phyloP scores from a whole-genome alignment of 2,113 vertebrate genomes.

The Irena cyanogastra region DNA sequence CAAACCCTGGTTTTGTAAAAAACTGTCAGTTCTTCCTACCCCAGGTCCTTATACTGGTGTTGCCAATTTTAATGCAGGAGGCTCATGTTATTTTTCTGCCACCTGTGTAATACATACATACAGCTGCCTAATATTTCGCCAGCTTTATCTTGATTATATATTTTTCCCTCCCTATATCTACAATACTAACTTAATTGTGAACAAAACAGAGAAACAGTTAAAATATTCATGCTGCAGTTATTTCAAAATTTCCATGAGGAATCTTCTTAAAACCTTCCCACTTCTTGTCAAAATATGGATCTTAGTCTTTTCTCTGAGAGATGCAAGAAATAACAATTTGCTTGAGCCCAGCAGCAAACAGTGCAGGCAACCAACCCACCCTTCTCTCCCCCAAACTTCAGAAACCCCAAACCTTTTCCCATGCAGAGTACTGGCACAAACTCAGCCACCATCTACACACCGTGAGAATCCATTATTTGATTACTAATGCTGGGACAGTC shows the following conservation, averaged over 20 bases:
- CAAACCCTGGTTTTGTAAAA: not conserved
- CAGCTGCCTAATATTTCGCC: not conserved
- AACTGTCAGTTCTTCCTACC: not conserved
- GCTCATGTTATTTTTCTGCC: not conserved
- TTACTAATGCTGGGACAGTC: not conserved
- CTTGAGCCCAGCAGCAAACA: not conserved
- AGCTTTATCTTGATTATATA: not conserved
- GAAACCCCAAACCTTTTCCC: not conserved
- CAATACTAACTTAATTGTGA: not conserved
- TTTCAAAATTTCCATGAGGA: not conserved
- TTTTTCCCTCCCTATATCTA: not conserved
- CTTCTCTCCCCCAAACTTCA: not conserved
- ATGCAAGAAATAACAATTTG: not conserved
- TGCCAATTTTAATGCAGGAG: not conserved
- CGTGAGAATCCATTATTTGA: not conserved
- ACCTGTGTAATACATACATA: not conserved
- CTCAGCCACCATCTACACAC: not conserved
- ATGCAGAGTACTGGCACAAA: not conserved
- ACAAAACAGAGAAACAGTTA: not conserved
- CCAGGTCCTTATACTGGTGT: not conserved
- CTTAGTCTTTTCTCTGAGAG: not conserved
- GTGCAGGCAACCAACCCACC: not conserved
- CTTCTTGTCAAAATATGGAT: not conserved
- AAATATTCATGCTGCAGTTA: not conserved
- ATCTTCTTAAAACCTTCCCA: not conserved